Percentiles rank a stretch among this genome's conserved stretches.
Evolutionary conservation across 1,140 invertebrate genomes (phyloP).

Genomic region (Oscheius sp.): DNA sequence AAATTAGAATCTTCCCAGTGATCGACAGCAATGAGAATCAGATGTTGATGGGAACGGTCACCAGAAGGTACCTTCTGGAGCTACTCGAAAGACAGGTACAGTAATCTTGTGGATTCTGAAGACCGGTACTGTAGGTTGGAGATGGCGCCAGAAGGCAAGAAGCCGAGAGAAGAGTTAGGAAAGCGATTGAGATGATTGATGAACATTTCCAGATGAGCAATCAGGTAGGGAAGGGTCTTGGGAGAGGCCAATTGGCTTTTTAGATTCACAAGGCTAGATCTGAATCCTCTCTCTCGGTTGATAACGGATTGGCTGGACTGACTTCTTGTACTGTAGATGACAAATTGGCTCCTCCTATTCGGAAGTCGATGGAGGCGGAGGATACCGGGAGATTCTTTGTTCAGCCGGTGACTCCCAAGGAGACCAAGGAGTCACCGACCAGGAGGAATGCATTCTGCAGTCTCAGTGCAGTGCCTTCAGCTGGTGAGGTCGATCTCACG

Average conservation of each 20-base stretch:
- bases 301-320: no score
- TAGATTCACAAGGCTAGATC: no score
- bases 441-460: slow-evolving; percentile 4
- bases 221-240: no score
- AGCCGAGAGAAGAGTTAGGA: slow-evolving; percentile 51
- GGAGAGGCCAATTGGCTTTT: no score
- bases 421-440: no score
- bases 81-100: slow-evolving; percentile 41
- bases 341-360: no score
- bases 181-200: slow-evolving; percentile 59
- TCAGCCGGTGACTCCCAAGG: neutral
- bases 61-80: slow-evolving; percentile 50
- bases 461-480: neutral
- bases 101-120: neutral
- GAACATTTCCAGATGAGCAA: no score
- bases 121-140: slow-evolving; percentile 44
- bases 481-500: neutral
- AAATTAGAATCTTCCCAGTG: slow-evolving; percentile 54
- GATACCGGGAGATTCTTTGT: neutral
- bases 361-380: neutral
- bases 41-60: slow-evolving; percentile 57
- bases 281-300: no score
- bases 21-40: slow-evolving; percentile 56
- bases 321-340: no score
- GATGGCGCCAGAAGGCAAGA: slow-evolving; percentile 54